Base-by-base conservation (phyloP, 1,140 invertebrate species). In the Gyrodactylus bullatarudis region DNA sequence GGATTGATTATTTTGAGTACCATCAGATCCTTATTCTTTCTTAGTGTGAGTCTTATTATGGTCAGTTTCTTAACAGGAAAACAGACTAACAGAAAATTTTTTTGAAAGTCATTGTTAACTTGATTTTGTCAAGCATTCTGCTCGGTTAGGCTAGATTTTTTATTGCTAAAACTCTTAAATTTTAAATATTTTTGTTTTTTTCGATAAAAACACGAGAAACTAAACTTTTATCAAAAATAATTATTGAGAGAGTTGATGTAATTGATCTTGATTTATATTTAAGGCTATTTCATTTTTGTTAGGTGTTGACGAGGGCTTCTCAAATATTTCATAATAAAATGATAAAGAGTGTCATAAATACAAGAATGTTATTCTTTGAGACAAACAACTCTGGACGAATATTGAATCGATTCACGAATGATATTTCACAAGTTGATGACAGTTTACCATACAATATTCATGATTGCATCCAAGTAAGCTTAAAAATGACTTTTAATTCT, bases 371-470 rank as follows among this genome's bases (percentile, higher is more conserved):
- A 8, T 54, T 54, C 34, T 54, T 54, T n/a, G 25, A 72, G 2
- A 23, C 25, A 21, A 27, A 27, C 1, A 8, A 68, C 1, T 23
- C 1, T 1, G 71, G 80, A 76, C 82, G 88, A 1, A 87, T 90
- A 72, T 80, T 91, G 20, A 91, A 89, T 78, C 82, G 87, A 74
- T 89, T 89, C 80, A 87, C 87, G 0, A 88, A 88, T 80, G 89
- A 92, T 78, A 85, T 89, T 80, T 88, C 88, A 19, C 85, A 86
- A 23, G 85, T 91, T 24, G 90, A 92, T 79, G 88, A 68, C 82
- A 83, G 71, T 84, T 85, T 83, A n/a, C 79, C 81, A 1, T 76
- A 79, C 19, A 79, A 78, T 0, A 83, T 87, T 71, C 82, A 89
- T 73, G 89, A 93, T 78, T 86, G 87, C 72, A 82, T 88, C 20